Conservation (phyloP, 2,113 vertebrate species). For the Meriones unguiculatus region DNA sequence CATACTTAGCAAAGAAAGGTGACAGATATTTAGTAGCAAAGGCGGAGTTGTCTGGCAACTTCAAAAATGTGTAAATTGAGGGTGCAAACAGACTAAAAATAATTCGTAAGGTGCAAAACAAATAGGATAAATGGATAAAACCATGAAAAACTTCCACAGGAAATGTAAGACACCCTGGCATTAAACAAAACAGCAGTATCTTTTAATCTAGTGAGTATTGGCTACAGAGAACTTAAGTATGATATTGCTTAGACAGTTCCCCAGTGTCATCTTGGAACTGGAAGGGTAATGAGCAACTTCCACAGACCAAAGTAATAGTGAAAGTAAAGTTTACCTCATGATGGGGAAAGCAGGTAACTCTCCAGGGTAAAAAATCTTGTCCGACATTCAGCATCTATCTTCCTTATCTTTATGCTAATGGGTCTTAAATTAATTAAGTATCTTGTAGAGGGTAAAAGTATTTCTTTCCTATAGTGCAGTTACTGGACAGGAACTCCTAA, state of each 20-base stretch:
- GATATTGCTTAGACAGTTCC: neutral
- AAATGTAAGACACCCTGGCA: neutral
- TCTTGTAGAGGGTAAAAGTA: neutral
- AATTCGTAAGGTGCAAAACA: neutral
- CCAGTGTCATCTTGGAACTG: constrained; percentile 16
- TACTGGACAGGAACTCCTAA: constrained; percentile 7
- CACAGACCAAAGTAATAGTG: neutral
- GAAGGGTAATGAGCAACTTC: constrained; percentile 38
- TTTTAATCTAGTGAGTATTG: neutral
- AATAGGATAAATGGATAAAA: neutral
- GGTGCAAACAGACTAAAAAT: constrained; percentile 1
- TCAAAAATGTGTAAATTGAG: constrained; percentile 70
- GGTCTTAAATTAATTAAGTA: constrained; percentile 18
- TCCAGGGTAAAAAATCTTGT: neutral
- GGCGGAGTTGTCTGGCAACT: constrained; percentile 39
- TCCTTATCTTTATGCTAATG: constrained; percentile 11
- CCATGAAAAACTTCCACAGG: neutral
- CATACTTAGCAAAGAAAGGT: constrained; percentile 34
- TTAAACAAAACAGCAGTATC: neutral
- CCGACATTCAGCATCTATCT: neutral
- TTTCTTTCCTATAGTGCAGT: neutral
- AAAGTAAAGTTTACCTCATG: constrained; percentile 12
- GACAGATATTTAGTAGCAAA: constrained; percentile 47
- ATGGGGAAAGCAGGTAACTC: neutral
- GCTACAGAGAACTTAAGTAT: neutral